phyloP scores from a whole-genome alignment of 2,113 vertebrate species.

The Setophaga kirtlandii region DNA sequence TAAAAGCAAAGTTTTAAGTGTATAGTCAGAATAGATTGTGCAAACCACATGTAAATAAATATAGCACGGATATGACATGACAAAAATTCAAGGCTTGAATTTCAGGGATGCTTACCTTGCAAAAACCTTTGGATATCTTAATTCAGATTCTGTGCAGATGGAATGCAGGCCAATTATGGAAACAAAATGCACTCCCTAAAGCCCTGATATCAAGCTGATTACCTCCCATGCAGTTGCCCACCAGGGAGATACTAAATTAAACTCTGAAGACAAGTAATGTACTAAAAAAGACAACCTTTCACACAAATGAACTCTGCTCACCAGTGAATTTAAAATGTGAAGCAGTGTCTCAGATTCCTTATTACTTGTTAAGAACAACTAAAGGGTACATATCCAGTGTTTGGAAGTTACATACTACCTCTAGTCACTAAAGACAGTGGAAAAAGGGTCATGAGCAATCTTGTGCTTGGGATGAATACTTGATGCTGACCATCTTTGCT shows the following conservation, averaged over 20 bases:
- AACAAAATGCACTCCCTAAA: slow-evolving; percentile 23
- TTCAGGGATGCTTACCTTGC: slow-evolving; percentile 20
- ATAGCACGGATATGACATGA: background rate
- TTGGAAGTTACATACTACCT: background rate
- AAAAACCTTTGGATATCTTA: background rate
- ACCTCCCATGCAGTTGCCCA: background rate
- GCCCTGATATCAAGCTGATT: background rate
- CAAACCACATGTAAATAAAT: background rate
- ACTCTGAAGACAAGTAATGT: background rate
- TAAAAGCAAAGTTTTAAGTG: slow-evolving; percentile 6
- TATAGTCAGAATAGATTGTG: background rate
- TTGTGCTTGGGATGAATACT: background rate
- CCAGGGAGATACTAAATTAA: background rate
- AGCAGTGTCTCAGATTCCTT: background rate
- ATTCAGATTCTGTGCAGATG: background rate
- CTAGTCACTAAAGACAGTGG: background rate
- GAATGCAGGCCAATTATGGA: background rate
- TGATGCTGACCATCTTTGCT: background rate
- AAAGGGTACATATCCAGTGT: accelerated
- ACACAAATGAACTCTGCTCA: background rate
- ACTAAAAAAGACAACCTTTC: background rate
- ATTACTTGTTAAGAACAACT: background rate
- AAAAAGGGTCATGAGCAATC: background rate
- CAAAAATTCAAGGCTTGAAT: background rate
- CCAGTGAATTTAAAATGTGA: background rate